Conservation (phyloP, 2,888 invertebrate genomes). For the Aromia moschata region DNA sequence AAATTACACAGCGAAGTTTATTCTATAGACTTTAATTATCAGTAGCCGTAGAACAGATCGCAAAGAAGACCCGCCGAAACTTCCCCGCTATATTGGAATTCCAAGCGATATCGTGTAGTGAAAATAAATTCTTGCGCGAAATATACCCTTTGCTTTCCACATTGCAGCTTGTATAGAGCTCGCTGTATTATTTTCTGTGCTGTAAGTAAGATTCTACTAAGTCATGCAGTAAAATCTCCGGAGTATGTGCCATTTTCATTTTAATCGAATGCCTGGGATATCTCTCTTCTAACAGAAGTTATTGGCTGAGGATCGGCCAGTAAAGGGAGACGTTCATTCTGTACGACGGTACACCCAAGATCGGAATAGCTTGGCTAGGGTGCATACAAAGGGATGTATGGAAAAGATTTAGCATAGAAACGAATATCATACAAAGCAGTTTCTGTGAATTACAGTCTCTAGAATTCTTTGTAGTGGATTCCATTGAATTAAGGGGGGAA, state of each 20-base stretch:
- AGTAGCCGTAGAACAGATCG: neutral
- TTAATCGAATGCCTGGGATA: neutral
- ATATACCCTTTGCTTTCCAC: neutral
- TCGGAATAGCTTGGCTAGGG: no score
- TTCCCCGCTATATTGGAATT: neutral
- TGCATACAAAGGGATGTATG: no score
- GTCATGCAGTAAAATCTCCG: no score
- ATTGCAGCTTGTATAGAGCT: neutral
- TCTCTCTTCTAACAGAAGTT: no score
- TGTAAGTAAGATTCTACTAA: neutral
- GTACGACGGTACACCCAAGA: no score
- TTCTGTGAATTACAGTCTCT: no score
- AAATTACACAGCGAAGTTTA: neutral
- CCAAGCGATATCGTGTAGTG: neutral
- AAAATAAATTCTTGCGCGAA: conserved; percentile 5
- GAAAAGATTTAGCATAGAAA: no score
- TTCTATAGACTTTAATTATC: neutral
- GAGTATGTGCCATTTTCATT: neutral
- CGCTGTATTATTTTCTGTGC: neutral
- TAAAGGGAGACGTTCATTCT: no score
- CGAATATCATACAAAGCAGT: no score
- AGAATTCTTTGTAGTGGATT: no score
- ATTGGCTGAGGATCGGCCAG: no score
- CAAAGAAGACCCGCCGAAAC: neutral
- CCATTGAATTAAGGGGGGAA: no score